Percentiles rank a stretch among this genome's conserved stretches.
These are phyloP conservation scores for Limonius californicus DNA, from an alignment of 1,140 invertebrate species.

Conservation along the genomic window DNA sequence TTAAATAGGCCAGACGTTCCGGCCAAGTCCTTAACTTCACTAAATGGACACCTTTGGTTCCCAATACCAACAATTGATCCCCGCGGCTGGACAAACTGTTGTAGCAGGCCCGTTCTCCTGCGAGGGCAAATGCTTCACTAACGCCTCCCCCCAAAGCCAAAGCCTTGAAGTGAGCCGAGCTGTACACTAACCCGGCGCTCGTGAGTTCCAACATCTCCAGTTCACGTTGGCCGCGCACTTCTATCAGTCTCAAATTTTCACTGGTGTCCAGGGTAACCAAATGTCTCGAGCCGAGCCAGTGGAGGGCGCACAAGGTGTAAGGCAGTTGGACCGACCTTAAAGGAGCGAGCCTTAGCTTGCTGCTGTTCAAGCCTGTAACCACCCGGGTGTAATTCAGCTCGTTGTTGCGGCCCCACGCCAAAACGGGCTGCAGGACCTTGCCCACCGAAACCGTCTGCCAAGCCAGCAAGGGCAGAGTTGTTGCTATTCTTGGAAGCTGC, in stretches of 20 bases:
- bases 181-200: constrained; percentile 83
- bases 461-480: constrained; percentile 78
- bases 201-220: constrained; percentile 80
- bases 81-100: constrained; percentile 82
- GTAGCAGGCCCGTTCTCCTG: constrained; percentile 83
- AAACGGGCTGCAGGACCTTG: constrained; percentile 70
- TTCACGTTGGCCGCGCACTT: constrained; percentile 82
- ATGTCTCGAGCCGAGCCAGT: constrained; percentile 86
- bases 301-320: constrained; percentile 68
- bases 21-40: constrained; percentile 80
- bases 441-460: constrained; percentile 89
- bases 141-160: constrained; percentile 66
- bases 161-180: constrained; percentile 91
- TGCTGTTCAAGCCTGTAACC: constrained; percentile 47
- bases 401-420: constrained; percentile 80
- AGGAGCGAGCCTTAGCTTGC: constrained; percentile 58
- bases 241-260: constrained; percentile 83
- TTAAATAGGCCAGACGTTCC: constrained; percentile 68
- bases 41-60: constrained; percentile 75
- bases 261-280: constrained; percentile 79
- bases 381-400: constrained; percentile 82
- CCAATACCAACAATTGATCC: constrained; percentile 79
- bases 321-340: constrained; percentile 65
- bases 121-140: constrained; percentile 55
- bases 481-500: constrained; percentile 55